Evolutionary conservation across 1,140 invertebrate genomes (phyloP).

Genomic region (Eriocheir sinensis): DNA sequence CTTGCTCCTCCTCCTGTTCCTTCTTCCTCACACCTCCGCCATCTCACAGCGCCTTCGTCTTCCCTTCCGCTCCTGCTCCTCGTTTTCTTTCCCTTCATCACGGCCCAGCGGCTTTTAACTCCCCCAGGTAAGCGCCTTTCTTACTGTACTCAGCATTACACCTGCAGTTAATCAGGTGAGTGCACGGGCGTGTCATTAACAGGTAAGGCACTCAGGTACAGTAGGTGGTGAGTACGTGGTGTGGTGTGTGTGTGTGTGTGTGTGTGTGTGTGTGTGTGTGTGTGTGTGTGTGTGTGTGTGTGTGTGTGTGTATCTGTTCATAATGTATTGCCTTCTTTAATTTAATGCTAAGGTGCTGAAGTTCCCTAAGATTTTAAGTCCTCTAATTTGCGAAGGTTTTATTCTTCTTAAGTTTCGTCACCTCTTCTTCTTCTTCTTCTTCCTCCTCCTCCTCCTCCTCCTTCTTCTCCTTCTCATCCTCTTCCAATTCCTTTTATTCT

Average conservation of each 20-base stretch:
- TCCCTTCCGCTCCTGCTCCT: not conserved
- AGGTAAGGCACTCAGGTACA: not conserved
- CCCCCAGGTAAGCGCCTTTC: not conserved
- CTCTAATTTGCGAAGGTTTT: not conserved
- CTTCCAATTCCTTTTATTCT: not conserved
- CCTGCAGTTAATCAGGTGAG: not conserved
- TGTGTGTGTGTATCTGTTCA: slow-evolving; percentile 1
- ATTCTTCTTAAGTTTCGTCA: not conserved
- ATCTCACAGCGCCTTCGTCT: not conserved
- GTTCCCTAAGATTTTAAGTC: no score
- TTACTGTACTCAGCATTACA: not conserved
- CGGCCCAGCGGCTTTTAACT: slow-evolving; percentile 6
- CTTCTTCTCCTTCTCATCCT: not conserved
- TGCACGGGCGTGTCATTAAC: not conserved
- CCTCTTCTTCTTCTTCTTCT: not conserved
- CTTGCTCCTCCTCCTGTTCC: not conserved
- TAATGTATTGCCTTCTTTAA: not conserved
- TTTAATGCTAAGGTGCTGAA: no score
- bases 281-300: slow-evolving; percentile 22
- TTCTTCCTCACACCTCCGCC: not conserved
- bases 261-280: not conserved
- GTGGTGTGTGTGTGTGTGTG: not conserved
- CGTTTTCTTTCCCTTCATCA: slow-evolving; percentile 31
- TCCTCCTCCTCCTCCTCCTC: not conserved
- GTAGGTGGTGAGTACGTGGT: no score